Evolutionary conservation across 2,113 vertebrate genomes (phyloP).

Genomic region (Lichenostomus cassidix): DNA sequence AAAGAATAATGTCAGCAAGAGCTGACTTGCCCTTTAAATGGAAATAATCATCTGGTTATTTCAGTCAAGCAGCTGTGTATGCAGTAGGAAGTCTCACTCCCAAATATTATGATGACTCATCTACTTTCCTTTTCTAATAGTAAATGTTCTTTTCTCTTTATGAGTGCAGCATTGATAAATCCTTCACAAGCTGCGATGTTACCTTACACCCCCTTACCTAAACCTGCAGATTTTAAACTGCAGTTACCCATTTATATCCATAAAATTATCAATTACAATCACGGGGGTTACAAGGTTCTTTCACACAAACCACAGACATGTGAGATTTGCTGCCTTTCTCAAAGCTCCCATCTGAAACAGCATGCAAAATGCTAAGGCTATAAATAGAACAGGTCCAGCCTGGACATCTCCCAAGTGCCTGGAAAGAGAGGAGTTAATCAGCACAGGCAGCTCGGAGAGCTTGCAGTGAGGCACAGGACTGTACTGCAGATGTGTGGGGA

Average conservation of each 20-base stretch:
- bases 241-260: neutral
- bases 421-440: constrained; percentile 68
- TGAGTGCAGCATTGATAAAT: neutral
- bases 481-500: constrained; percentile 53
- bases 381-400: neutral
- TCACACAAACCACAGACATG: neutral
- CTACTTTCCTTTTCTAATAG: constrained; percentile 19
- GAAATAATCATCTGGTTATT: constrained; percentile 6
- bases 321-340: neutral
- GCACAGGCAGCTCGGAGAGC: constrained; percentile 6
- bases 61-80: neutral
- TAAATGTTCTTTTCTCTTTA: neutral
- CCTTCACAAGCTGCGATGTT: neutral
- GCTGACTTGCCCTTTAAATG: constrained; percentile 16
- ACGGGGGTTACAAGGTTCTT: neutral
- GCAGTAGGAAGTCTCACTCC: neutral
- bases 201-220: neutral
- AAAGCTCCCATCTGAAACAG: neutral
- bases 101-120: constrained; percentile 46
- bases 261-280: neutral
- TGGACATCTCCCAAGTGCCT: neutral
- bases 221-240: neutral
- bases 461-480: neutral
- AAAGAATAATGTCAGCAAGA: neutral
- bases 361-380: neutral